Evolutionary conservation across 2,797 vertebrate species (phyloP), one percentile per base, ranked within the genome.

Genomic region (Aulostomus chinensis): DNA sequence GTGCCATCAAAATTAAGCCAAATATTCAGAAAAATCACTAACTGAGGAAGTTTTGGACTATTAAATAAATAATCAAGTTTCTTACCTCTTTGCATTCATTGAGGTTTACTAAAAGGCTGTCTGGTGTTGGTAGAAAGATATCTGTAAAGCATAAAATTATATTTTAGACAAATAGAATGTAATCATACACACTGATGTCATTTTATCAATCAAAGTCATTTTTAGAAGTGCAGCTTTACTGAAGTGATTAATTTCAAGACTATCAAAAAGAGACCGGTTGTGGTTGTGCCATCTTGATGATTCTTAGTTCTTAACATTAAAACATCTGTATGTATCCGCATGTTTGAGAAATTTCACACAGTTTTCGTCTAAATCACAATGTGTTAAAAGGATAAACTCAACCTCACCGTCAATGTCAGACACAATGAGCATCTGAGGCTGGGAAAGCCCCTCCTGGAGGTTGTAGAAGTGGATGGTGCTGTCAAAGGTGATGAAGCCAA

Each of bases 381-480:
- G 12, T 7, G n/a, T 13, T 3, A 14, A 4, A 33, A 33, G 3
- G 31, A 12, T 11, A 14, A 14, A 33, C 13, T 3, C 14, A 3
- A 10, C 2, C 85, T 86, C 90, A 98, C 96, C 96, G 88, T 98
- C 96, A 16, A 97, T 94, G 90, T 98, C 96, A 9, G 96, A 97
- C 62, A 98, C 93, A 7, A 98, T 94, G 54, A 98, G 93, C 96
- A 98, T 98, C 86, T 98, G 96, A 31, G 96, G 96, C 81, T 98
- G 96, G 30, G 96, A 96, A 30, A 97, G 93, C 39, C 96, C 95
- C 87, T 98, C 96, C 81, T 98, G 96, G 54, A 98, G 94, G 80
- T 96, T 95, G 88, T 98, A 98, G 91, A 98, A 98, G 80, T 98
- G 96, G 86, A 98, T 93, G 81, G 94, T 96, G 88, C 96, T 98